Percentiles rank a stretch among this genome's conserved stretches.
Conservation (phyloP, 1,140 invertebrate species). For the Drosophila virilis region DNA sequence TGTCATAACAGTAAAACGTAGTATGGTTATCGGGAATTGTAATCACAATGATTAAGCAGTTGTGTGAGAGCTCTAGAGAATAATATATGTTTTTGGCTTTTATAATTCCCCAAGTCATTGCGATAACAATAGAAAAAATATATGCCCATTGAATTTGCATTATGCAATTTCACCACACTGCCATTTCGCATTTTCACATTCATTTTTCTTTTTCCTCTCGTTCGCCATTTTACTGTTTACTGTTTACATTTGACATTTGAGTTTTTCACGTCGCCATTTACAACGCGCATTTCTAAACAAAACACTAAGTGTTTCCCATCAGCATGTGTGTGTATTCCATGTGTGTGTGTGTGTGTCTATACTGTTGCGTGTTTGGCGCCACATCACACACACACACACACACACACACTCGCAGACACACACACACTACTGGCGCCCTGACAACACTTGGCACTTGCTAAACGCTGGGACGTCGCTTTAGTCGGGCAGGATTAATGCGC, state of each 20-base stretch:
- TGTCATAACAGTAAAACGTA: slow-evolving; percentile 10
- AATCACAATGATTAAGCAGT: slow-evolving; percentile 40
- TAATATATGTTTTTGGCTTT: slow-evolving; percentile 17
- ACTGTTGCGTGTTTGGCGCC: slow-evolving; percentile 4
- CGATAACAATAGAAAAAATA: slow-evolving; percentile 11
- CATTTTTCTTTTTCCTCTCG: slow-evolving; percentile 2
- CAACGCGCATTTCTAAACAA: background rate
- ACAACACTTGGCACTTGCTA: slow-evolving; percentile 24
- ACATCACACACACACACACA: no score
- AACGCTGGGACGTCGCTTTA: slow-evolving; percentile 19
- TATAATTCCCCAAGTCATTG: slow-evolving; percentile 19
- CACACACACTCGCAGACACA: background rate
- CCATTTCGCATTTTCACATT: slow-evolving; percentile 1
- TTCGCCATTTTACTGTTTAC: no score
- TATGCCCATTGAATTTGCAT: slow-evolving; percentile 32
- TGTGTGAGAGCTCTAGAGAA: slow-evolving; percentile 7
- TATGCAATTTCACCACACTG: slow-evolving; percentile 15
- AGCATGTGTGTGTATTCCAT: background rate
- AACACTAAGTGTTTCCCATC: slow-evolving; percentile 25
- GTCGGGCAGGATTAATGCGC: slow-evolving; percentile 45
- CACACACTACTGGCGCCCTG: background rate
- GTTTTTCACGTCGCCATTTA: slow-evolving; percentile 10
- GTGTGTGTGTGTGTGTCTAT: background rate
- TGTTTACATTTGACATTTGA: slow-evolving; percentile 1
- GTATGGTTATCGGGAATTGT: slow-evolving; percentile 12